Percentiles rank a stretch among this genome's conserved stretches.
phyloP scores from a whole-genome alignment of 2,113 vertebrate species.

The Chaetodon trifascialis region DNA sequence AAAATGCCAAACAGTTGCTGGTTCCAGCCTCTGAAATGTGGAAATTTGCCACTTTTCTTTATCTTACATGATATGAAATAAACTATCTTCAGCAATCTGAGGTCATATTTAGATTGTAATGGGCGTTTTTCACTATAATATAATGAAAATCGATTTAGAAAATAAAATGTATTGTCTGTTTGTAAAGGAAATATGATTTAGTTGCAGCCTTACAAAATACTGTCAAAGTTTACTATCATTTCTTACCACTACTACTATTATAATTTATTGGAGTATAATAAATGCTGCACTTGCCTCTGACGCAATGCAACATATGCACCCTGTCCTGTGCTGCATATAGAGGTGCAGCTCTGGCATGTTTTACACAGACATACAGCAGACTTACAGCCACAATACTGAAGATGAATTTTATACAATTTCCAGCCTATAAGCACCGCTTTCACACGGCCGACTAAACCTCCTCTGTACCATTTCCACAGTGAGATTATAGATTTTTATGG shows the following conservation, averaged over 20 bases:
- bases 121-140: not conserved
- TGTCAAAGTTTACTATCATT: not conserved
- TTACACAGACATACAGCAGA: not conserved
- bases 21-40: not conserved
- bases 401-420: slow-evolving; percentile 16
- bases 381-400: slow-evolving; percentile 6
- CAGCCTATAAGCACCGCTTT: slow-evolving; percentile 31
- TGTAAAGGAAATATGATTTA: not conserved
- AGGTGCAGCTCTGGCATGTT: not conserved
- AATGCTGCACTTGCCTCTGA: not conserved
- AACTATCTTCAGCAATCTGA: not conserved
- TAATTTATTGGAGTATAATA: not conserved
- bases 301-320: too few relatives aligned
- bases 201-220: not conserved
- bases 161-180: not conserved
- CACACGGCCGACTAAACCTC: slow-evolving; percentile 16
- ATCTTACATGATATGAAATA: too few relatives aligned
- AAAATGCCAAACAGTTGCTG: not conserved
- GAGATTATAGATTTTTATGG: slow-evolving; percentile 60
- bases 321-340: not conserved
- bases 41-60: too few relatives aligned
- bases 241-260: not conserved
- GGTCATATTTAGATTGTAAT: not conserved
- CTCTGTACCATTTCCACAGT: slow-evolving; percentile 40
- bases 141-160: not conserved